Evolutionary conservation across 2,797 vertebrate genomes (phyloP), one percentile per base, ranked within the genome.

Genomic region (Neosilurus hyrtlii): DNA sequence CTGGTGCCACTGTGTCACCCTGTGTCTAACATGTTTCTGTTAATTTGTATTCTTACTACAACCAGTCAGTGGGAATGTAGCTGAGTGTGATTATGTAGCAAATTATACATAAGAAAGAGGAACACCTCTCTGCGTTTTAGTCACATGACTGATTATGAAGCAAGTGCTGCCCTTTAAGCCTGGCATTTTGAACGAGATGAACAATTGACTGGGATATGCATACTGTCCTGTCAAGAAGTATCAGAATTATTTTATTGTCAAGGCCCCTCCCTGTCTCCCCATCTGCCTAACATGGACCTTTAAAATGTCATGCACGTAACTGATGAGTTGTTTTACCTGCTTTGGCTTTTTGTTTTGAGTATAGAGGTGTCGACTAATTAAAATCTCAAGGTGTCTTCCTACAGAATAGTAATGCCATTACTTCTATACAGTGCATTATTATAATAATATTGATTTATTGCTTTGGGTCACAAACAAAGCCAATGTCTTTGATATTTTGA

Each of bases 151-250:
- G 68, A 54, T 72, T 63, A 72, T 14, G 7, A 66, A 80, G 78
- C 72, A 61, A 79, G 35, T 59, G 52, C 82, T 82, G 81, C 84
- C 83, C 84, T 88, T 83, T 81, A 76, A 86, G 85, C 7, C 30
- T 87, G 88, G 85, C 84, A 85, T 88, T 90, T 90, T 82, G 76
- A 91, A 85, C 82, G 80, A 80, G 74, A 72, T 72, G 84, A 79
- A 67, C 78, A 66, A 89, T 85, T 68, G 84, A 76, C 79, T 85
- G 61, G 82, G 43, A 43, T 8, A 84, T 57, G 79, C 81, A 88
- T 81, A 88, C 86, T 59, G 70, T 73, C 52, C 73, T 87, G 83
- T 87, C 62, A 49, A 80, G 83, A 80, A 51, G 72, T 73, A 83
- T 82, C 80, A 71, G 70, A 82, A 71, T 79, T 75, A 57, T 81